Evolutionary conservation across 2,113 vertebrate species (phyloP).

Genomic region (Mormyrus lacerda): DNA sequence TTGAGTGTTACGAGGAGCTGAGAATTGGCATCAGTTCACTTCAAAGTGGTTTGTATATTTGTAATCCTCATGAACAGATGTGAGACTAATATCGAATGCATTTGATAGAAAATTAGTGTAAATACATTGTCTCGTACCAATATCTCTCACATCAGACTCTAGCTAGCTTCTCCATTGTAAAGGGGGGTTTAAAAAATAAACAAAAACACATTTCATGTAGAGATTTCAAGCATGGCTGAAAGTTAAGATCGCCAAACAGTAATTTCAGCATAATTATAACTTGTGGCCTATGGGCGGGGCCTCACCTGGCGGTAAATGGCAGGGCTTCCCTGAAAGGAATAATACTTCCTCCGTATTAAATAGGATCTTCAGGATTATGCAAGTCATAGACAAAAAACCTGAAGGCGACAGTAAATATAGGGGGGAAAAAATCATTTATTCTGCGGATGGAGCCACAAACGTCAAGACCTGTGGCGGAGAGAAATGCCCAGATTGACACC

Average conservation of each 20-base stretch:
- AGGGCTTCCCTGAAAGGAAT: neutral
- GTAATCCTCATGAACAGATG: neutral
- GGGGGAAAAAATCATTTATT: neutral
- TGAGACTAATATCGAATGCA: neutral
- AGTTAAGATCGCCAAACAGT: slow-evolving; percentile 41
- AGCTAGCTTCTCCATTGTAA: neutral
- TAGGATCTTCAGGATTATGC: neutral
- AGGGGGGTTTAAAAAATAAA: neutral
- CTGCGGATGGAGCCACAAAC: neutral
- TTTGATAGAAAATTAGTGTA: neutral
- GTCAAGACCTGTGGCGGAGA: neutral
- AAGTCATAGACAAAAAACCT: neutral
- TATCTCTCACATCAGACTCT: neutral
- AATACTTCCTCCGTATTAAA: slow-evolving; percentile 17
- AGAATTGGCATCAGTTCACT: neutral
- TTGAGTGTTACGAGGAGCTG: neutral
- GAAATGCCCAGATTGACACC: neutral
- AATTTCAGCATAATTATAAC: slow-evolving; percentile 40
- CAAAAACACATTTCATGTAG: slow-evolving; percentile 29
- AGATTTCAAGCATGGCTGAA: slow-evolving; percentile 42
- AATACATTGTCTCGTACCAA: neutral
- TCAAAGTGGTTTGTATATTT: neutral
- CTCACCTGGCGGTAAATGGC: slow-evolving; percentile 34
- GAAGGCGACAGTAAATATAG: slow-evolving; percentile 6
- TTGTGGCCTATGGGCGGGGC: slow-evolving; percentile 25